Evolutionary conservation across 1,140 invertebrate species (phyloP), one percentile per base, ranked within the genome.

Genomic region (Platyscapa corneri): DNA sequence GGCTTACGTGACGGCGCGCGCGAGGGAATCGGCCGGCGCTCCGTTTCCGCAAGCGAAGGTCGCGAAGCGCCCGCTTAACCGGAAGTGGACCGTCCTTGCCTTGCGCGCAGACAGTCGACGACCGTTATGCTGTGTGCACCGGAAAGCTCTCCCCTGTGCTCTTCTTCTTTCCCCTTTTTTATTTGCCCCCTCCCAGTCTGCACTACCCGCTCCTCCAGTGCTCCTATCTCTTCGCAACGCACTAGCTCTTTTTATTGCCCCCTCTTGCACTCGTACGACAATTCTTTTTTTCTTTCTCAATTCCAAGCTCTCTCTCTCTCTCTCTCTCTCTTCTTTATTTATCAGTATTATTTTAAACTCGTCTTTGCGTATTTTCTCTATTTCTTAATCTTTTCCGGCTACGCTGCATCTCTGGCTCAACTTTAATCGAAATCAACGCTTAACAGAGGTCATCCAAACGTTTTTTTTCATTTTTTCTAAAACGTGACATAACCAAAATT

Each of bases 51-150:
- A 30, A 42, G 64, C 23, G 79, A 82, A 82, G 42, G 79, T 67
- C 91, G 90, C 53, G n/a, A 60, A 74, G 80, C 46, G 65, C 91
- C 86, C 86, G 87, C 87, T 88, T 88, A 87, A 91, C 91, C 92
- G 92, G 92, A 92, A 93, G 90, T 93, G 89, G 88, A 89, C 91
- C 91, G 92, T 89, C 92, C 92, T 92, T 93, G 92, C 88, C 83
- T 27, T 76, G 76, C 83, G 32, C 83, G 75, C 83, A 72, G 83
- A 84, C 75, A 77, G 72, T 20, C 75, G 90, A 90, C 90, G 89
- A 89, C 91, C 90, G 90, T 91, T 90, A 88, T 88, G 90, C 88
- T 84, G 53, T 23, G 20, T 39, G 23, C 37, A 88, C 87, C 87
- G 86, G 85, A 89, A 72, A 87, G 74, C 84, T 72, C 72, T 67